Conservation (phyloP, 2,888 invertebrate species). For the Argyra leucocephala region DNA sequence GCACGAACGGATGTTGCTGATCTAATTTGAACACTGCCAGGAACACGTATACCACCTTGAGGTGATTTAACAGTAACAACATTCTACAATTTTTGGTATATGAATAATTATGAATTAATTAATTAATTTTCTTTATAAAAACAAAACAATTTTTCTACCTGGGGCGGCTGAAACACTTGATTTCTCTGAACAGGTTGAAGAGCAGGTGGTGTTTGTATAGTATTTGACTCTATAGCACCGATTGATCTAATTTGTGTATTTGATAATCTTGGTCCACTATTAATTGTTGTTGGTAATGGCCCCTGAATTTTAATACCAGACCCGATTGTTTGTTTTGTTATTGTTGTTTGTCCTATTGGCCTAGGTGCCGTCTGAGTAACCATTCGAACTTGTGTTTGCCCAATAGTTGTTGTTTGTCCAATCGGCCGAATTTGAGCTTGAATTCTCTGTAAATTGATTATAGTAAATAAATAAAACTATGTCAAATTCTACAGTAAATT, state of each 20-base stretch:
- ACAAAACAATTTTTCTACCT: neutral
- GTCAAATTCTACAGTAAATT: slow-evolving; percentile 17
- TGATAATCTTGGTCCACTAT: slow-evolving; percentile 35
- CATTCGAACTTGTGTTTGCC: slow-evolving; percentile 52
- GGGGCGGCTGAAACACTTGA: slow-evolving; percentile 6
- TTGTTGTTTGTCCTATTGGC: slow-evolving; percentile 44
- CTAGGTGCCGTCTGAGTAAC: slow-evolving; percentile 45
- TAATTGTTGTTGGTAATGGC: slow-evolving; percentile 25
- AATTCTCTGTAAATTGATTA: slow-evolving; percentile 34
- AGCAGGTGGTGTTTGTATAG: slow-evolving; percentile 36
- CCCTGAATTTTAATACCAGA: slow-evolving; percentile 37
- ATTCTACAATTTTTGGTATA: slow-evolving; percentile 29
- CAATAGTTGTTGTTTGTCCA: slow-evolving; percentile 47
- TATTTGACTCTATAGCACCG: slow-evolving; percentile 27
- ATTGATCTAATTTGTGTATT: slow-evolving; percentile 37
- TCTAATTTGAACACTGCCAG: slow-evolving; percentile 40
- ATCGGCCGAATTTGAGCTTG: slow-evolving; percentile 48
- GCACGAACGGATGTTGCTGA: slow-evolving; percentile 30
- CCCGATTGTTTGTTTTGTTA: slow-evolving; percentile 41
- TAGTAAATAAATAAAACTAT: neutral
- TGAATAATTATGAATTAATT: neutral
- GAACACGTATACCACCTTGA: slow-evolving; percentile 29
- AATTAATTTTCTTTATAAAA: too few relatives aligned
- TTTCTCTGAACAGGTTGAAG: slow-evolving; percentile 36
- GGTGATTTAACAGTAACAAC: slow-evolving; percentile 38